phyloP scores from a whole-genome alignment of 2,888 invertebrate species.

The Panopea generosa region DNA sequence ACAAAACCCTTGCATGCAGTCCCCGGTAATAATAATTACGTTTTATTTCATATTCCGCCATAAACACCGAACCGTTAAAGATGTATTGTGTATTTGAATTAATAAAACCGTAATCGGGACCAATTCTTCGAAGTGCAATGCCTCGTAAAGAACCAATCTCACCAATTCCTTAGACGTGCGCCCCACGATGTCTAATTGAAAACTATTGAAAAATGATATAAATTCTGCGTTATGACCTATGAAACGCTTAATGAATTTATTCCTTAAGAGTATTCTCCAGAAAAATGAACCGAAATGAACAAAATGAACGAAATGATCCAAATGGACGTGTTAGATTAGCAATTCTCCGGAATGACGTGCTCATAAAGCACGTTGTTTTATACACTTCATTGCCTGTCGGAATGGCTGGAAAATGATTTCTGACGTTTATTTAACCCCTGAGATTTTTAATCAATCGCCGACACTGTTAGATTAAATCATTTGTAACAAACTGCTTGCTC shows the following conservation, averaged over 20 bases:
- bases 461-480: constrained; percentile 60
- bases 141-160: constrained; percentile 64
- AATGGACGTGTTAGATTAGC: constrained; percentile 51
- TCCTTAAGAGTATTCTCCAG: constrained; percentile 29
- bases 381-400: constrained; percentile 50
- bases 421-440: constrained; percentile 63
- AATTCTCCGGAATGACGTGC: constrained; percentile 46
- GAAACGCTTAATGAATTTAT: constrained; percentile 65
- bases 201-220: constrained; percentile 61
- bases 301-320: constrained; percentile 45
- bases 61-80: constrained; percentile 51
- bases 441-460: constrained; percentile 60
- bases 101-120: constrained; percentile 58
- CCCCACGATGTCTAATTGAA: constrained; percentile 56
- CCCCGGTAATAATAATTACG: constrained; percentile 33
- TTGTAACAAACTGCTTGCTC: constrained; percentile 31
- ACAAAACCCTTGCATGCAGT: not conserved
- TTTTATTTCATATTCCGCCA: constrained; percentile 31
- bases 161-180: constrained; percentile 46
- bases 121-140: constrained; percentile 56
- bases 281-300: constrained; percentile 55
- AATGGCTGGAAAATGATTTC: constrained; percentile 52
- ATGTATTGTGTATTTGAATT: constrained; percentile 62
- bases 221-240: constrained; percentile 67
- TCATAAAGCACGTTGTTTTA: constrained; percentile 61